Conservation (phyloP, 1,140 invertebrate species). For the Hirudo medicinalis region DNA sequence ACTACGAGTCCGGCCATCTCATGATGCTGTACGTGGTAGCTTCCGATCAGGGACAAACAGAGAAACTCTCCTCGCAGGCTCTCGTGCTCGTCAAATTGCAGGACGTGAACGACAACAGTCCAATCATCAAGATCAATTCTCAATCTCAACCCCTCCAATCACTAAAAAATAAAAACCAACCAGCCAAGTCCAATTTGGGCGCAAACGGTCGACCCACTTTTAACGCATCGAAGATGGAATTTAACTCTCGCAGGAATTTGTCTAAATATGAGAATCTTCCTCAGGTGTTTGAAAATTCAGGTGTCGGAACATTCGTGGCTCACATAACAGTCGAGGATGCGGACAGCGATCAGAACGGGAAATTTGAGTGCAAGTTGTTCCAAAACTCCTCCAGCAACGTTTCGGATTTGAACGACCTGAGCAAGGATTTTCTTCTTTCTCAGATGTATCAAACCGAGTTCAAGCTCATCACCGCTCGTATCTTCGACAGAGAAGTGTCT, state of each 20-base stretch:
- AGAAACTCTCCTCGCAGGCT: slow-evolving; percentile 13
- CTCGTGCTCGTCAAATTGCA: background rate
- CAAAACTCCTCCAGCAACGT: background rate
- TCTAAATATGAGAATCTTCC: background rate
- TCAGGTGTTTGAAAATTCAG: slow-evolving; percentile 9
- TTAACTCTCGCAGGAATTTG: background rate
- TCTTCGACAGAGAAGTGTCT: slow-evolving; percentile 14
- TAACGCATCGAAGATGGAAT: background rate
- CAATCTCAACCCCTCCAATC: background rate
- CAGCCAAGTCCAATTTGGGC: background rate
- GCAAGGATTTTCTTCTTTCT: background rate
- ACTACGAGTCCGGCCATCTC: slow-evolving; percentile 10
- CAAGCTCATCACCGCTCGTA: slow-evolving; percentile 15
- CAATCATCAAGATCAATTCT: slow-evolving; percentile 11
- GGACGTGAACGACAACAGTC: slow-evolving; percentile 15
- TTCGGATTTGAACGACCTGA: background rate
- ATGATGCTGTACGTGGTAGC: slow-evolving; percentile 6
- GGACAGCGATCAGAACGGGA: slow-evolving; percentile 74
- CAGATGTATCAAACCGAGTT: slow-evolving; percentile 21
- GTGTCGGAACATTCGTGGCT: slow-evolving; percentile 53
- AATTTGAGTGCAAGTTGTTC: slow-evolving; percentile 34
- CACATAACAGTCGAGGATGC: slow-evolving; percentile 74
- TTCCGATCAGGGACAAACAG: background rate
- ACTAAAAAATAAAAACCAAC: background rate
- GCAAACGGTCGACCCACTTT: background rate